Conservation (phyloP, 2,113 vertebrate genomes). For the Petaurus breviceps region DNA sequence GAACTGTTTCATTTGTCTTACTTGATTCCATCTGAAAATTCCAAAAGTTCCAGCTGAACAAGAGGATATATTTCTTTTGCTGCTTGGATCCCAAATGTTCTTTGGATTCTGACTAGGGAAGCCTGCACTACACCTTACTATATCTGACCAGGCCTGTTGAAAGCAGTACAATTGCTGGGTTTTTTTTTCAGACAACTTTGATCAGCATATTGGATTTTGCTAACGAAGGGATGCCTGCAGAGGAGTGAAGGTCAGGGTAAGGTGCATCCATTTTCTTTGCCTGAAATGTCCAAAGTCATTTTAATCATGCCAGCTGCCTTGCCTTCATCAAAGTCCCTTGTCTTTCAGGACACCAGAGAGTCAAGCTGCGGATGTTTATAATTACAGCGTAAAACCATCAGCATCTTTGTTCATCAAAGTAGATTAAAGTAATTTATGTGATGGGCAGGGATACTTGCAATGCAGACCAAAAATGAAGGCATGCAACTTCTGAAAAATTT, state of each 20-base stretch:
- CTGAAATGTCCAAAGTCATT: neutral
- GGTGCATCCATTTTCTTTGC: neutral
- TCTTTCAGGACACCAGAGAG: neutral
- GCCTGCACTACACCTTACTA: neutral
- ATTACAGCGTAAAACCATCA: neutral
- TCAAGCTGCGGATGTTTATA: neutral
- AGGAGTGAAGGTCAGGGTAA: neutral
- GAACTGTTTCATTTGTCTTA: neutral
- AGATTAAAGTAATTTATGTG: neutral
- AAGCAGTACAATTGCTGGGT: neutral
- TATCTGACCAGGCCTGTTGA: neutral
- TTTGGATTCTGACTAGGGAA: neutral
- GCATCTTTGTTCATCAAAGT: neutral
- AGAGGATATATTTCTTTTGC: neutral
- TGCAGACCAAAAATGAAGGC: neutral
- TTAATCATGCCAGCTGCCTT: neutral
- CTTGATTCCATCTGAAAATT: neutral
- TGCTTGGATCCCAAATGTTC: neutral
- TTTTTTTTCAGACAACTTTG: neutral
- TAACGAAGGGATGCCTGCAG: neutral
- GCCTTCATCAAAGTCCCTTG: neutral
- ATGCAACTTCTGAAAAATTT: neutral
- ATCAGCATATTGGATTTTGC: neutral
- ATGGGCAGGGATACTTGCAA: neutral
- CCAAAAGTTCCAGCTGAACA: neutral